Base-by-base conservation (phyloP, 2,888 invertebrate species). In the Ceramica pisi region DNA sequence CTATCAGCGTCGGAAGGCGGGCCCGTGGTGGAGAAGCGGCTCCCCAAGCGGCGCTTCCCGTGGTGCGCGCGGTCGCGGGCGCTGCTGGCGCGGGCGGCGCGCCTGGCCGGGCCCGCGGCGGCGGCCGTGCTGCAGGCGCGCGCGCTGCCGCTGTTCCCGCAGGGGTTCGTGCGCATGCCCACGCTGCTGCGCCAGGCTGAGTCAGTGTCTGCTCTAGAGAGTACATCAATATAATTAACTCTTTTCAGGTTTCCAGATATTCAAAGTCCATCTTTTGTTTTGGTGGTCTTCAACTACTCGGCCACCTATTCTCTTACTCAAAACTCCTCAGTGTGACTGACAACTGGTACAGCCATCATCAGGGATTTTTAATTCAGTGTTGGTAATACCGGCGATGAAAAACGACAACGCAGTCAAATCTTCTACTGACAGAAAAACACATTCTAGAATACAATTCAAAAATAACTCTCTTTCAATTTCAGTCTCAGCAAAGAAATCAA, bases 1-100 rank as follows among this genome's bases (percentile, higher is more conserved):
- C 90, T 89, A 0, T 65, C 81, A 72, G 92, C 89, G 1, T 82
- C 89, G 1, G 86, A 88, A 3, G 94, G 94, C 60, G 96, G 96
- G 44, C 96, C 97, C 55, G 90, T 94, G 57, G 96, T 97, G 77
- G 94, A 96, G 86, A 93, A 96, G 84, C 95, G 97, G 0, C 95
- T 97, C 63, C 98, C 98, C 4, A 97, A 97, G 86, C 97, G 97
- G 35, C 97, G 97, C 74, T 98, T 98, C 93, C 96, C 97, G 41
- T 98, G 98, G 98, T 97, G 97, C 74, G 81, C 78, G 0, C 89
- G 90, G 31, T 75, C 86, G 21, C 84, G 94, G 0, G 87, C 88
- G 8, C 85, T 94, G 53, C 86, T 94, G 35, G 44, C 50, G 0
- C 60, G 85, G 51, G 9, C 71, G 74, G 10, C 84, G 87, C 55